Conservation (phyloP, 2,113 vertebrate species). For the Psammodynastes pulverulentus region DNA sequence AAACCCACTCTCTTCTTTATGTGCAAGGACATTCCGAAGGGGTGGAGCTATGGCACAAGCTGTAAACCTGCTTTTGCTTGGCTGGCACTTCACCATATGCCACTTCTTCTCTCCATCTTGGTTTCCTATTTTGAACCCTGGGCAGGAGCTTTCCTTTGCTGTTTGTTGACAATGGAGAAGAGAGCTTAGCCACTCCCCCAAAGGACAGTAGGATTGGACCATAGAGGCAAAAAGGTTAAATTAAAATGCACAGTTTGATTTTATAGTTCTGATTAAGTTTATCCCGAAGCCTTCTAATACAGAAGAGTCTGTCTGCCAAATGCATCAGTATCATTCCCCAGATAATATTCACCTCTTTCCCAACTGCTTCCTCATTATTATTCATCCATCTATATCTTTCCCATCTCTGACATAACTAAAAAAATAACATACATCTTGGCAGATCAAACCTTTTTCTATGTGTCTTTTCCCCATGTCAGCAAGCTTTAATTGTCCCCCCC, state of each 20-base stretch:
- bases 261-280: constrained; percentile 13
- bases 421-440: neutral
- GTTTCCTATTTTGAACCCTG: neutral
- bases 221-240: constrained; percentile 9
- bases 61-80: neutral
- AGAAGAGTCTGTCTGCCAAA: constrained; percentile 32
- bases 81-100: neutral
- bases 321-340: constrained; percentile 32
- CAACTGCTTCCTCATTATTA: constrained; percentile 27
- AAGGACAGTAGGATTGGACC: constrained; percentile 7
- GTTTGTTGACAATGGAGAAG: neutral
- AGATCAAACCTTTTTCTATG: constrained; percentile 16
- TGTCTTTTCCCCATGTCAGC: neutral
- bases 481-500: constrained; percentile 20
- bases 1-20: neutral
- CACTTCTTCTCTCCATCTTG: neutral
- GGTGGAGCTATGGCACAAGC: neutral
- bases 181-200: neutral
- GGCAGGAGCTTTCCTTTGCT: neutral
- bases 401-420: constrained; percentile 17
- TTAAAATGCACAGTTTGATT: neutral
- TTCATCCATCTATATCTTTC: constrained; percentile 32
- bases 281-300: constrained; percentile 10
- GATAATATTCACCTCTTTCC: constrained; percentile 16
- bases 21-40: neutral